Conservation (phyloP, 1,140 invertebrate genomes). For the Cotesia chilonis region DNA sequence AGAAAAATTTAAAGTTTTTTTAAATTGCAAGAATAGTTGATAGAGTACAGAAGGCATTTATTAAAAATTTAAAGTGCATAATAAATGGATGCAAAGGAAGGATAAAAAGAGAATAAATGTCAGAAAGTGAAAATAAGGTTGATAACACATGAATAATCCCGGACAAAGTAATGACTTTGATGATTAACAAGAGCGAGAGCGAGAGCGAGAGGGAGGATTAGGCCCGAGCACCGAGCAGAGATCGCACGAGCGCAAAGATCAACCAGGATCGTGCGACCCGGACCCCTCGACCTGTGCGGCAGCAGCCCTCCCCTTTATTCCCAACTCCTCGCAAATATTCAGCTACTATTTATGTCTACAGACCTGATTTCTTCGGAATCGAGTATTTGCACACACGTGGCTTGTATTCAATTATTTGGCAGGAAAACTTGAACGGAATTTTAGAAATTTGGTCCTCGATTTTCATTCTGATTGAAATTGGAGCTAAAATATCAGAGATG, state of each 20-base stretch:
- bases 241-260: conserved; percentile 66
- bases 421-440: too few species aligned
- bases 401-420: too few species aligned
- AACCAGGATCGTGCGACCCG: conserved; percentile 66
- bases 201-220: conserved; percentile 29
- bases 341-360: conserved; percentile 3
- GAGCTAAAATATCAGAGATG: too few species aligned
- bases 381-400: neutral
- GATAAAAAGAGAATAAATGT: neutral
- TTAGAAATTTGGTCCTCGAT: too few species aligned
- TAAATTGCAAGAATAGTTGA: too few species aligned
- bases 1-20: too few species aligned
- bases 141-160: too few species aligned
- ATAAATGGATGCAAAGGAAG: too few species aligned
- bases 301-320: conserved; percentile 4
- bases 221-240: conserved; percentile 38
- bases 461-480: too few species aligned
- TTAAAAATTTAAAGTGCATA: too few species aligned
- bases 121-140: neutral
- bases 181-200: conserved; percentile 27
- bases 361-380: neutral
- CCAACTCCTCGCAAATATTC: neutral
- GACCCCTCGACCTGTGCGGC: conserved; percentile 60
- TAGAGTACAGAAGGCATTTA: too few species aligned
- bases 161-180: neutral